A percentile compares a stretch with the other conserved stretches of the same genome.
Conservation (phyloP, 2,113 vertebrate genomes). For the Heterotilapia buettikoferi region DNA sequence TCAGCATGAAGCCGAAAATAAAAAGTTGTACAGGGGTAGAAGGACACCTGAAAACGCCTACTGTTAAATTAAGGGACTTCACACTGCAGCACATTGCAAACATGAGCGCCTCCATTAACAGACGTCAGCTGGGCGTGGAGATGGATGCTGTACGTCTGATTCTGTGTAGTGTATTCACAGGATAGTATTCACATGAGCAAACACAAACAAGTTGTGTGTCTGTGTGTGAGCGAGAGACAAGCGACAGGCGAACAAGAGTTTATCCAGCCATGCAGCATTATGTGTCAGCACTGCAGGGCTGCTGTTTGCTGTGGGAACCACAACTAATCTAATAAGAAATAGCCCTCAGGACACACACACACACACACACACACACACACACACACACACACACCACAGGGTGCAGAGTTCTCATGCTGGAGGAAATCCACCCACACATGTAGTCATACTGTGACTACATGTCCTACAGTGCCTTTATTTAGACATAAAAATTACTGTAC, state of each 20-base stretch:
- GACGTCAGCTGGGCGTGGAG: neutral
- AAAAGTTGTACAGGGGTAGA: neutral
- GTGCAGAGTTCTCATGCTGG: neutral
- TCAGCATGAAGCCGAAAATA: neutral
- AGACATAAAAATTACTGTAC: neutral
- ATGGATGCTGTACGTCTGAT: neutral
- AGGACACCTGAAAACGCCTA: fast-evolving
- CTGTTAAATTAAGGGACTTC: neutral
- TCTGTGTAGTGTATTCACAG: neutral
- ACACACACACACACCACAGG: neutral
- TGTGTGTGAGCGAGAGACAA: neutral
- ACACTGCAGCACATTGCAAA: neutral
- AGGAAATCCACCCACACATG: slow-evolving; percentile 18
- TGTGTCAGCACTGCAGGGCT: slow-evolving; percentile 1
- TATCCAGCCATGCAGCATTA: neutral
- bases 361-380: neutral
- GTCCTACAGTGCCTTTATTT: neutral
- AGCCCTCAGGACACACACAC: neutral
- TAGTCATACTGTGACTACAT: neutral
- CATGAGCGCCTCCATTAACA: neutral
- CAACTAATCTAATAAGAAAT: slow-evolving; percentile 12
- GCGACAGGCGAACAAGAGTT: neutral
- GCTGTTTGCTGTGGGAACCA: slow-evolving; percentile 3
- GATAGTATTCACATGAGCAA: neutral
- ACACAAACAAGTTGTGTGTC: neutral